Evolutionary conservation across 1,140 invertebrate genomes (phyloP).

Genomic region (Stratiolaelaps scimitus): DNA sequence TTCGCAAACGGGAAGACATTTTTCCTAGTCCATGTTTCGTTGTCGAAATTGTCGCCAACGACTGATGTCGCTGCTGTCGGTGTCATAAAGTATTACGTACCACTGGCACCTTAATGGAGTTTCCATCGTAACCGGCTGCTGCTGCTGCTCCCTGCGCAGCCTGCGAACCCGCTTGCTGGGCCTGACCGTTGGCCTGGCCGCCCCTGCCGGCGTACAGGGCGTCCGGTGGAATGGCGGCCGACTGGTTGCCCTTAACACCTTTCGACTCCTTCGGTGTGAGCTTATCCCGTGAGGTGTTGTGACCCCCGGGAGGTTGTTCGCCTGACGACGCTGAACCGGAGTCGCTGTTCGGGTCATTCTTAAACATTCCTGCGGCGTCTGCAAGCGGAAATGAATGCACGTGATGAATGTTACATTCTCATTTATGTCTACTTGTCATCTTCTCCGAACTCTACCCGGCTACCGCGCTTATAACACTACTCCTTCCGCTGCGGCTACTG

Average conservation of each 20-base stretch:
- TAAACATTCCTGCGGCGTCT: constrained; percentile 23
- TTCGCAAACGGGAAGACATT: no score
- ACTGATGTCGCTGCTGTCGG: no score
- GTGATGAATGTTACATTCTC: no score
- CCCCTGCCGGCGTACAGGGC: constrained; percentile 18
- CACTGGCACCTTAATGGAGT: constrained; percentile 24
- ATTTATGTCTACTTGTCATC: no score
- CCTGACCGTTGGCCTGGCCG: not conserved
- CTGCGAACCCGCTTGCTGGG: no score
- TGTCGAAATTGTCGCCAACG: no score
- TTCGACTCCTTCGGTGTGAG: constrained; percentile 13
- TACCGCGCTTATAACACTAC: no score
- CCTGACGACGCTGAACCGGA: constrained; percentile 22
- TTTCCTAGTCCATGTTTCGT: no score
- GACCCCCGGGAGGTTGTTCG: constrained; percentile 3
- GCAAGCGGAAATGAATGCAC: not conserved
- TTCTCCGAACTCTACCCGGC: no score
- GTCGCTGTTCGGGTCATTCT: constrained; percentile 27
- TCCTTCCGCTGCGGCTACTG: no score
- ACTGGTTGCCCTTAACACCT: constrained; percentile 4
- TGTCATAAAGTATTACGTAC: not conserved
- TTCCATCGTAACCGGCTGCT: constrained; percentile 15
- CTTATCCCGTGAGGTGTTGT: constrained; percentile 23
- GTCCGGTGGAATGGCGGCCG: constrained; percentile 15
- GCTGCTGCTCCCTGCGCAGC: not conserved